These are phyloP conservation scores for Drymodes brunneopygia DNA, from an alignment of 2,113 vertebrate species.

Conservation along the genomic window DNA sequence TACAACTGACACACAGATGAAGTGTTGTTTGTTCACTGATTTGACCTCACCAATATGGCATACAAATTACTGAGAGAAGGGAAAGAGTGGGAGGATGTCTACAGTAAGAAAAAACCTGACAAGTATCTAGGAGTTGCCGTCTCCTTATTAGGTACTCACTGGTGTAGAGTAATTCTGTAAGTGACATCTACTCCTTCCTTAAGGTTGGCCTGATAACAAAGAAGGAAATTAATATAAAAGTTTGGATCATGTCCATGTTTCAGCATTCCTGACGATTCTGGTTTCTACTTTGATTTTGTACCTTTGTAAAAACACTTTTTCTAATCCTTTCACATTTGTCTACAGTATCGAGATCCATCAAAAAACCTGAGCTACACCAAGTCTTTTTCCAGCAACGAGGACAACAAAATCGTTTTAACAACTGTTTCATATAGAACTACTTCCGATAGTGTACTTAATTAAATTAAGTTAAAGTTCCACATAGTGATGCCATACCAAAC, in stretches of 20 bases:
- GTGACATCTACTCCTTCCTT: background rate
- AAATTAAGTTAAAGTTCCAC: background rate
- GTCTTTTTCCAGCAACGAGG: background rate
- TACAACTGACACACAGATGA: background rate
- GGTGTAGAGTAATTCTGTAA: background rate
- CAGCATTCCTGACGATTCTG: background rate
- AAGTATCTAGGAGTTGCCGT: background rate
- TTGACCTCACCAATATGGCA: background rate
- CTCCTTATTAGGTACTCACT: background rate
- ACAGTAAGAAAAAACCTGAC: background rate
- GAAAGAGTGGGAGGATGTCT: accelerated
- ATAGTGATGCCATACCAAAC: background rate
- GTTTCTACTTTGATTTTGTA: background rate
- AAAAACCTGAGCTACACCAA: background rate
- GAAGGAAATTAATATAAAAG: background rate
- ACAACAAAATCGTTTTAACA: background rate
- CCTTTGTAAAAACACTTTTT: background rate
- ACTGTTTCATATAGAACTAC: background rate
- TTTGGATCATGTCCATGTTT: background rate
- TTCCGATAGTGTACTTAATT: background rate
- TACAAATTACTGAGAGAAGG: background rate
- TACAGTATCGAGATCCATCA: background rate
- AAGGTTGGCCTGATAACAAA: background rate
- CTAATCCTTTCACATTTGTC: background rate
- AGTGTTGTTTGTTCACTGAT: background rate